Evolutionary conservation across 2,113 vertebrate species (phyloP).

Genomic region (Colinus virginianus): DNA sequence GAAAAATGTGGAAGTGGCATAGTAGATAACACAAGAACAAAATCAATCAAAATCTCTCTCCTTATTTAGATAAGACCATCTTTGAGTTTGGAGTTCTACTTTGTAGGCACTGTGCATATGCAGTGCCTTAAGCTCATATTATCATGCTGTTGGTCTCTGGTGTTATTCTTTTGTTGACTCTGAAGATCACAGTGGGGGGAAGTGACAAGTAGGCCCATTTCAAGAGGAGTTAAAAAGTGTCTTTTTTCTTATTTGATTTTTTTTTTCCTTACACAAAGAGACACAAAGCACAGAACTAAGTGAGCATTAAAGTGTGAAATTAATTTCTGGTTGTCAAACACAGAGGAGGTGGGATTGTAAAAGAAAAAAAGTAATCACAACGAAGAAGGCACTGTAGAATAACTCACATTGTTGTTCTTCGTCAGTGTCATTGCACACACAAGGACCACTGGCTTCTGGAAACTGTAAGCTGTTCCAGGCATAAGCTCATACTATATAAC

Average conservation of each 20-base stretch:
- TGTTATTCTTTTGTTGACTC: not conserved
- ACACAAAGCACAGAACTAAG: constrained; percentile 1
- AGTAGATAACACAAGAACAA: not conserved
- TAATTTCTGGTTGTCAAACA: constrained; percentile 54
- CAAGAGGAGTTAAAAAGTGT: not conserved
- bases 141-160: not conserved
- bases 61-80: not conserved
- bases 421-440: not conserved
- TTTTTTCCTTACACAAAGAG: not conserved
- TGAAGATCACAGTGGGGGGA: not conserved
- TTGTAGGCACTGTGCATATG: not conserved
- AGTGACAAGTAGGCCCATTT: not conserved
- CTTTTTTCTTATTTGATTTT: constrained; percentile 33
- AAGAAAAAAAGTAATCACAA: constrained; percentile 8
- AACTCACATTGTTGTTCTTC: not conserved
- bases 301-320: constrained; percentile 65
- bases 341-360: not conserved
- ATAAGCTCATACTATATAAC: not conserved
- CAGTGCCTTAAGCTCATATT: not conserved
- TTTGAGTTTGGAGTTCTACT: not conserved
- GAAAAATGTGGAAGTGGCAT: not conserved
- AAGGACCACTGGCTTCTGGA: not conserved
- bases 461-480: not conserved
- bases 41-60: not conserved
- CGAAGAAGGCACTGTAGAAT: not conserved